Base-by-base conservation (phyloP, 1,140 invertebrate genomes). In the Helicoverpa armigera region DNA sequence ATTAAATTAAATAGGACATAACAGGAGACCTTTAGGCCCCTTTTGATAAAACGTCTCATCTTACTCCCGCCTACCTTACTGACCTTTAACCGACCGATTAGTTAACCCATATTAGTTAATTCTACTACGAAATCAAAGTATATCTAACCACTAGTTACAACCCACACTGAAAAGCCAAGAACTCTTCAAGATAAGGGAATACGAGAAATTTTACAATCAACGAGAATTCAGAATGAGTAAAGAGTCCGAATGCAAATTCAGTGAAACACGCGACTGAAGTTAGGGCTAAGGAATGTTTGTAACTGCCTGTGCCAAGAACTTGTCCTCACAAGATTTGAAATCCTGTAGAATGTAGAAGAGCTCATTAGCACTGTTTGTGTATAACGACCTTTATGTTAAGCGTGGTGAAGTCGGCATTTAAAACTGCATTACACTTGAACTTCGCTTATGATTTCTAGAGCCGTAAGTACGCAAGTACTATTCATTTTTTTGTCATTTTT, bases 291-390 rank as follows among this genome's bases (percentile, higher is more conserved):
- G 50, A 18, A 72, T 48, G 23, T 69, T 53, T 51, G 16, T 18
- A 54, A n/a, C 69, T 54, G 50, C 69, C 54, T 50, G 18, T 70
- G 51, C 51, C 69, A 54, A 54, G 51, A 72, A 23, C 69, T 72
- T 54, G 69, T 72, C 13, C 13, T 23, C 31, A 18, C 43, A 51
- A 31, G 50, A 18, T 54, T 54, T 23, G 50, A 35, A 13, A n/a
- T 54, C 51, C 18, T 69, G 18, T 72, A 31, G 54, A 72, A 69
- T 69, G 48, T 50, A 13, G 51, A 72, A 53, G 51, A 54, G 14
- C 50, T 72, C 67, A 31, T 70, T 70, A 53, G 14, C 18, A 50
- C 12, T 7, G 43, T 69, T 69, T 69, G 61, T 51, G 11, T 70
- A 29, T 73, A 43, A 18, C 14, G 18, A 5, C 18, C n/a, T 58